These are phyloP conservation scores for Deilephila elpenor DNA, from an alignment of 2,888 invertebrate genomes.

Conservation along the genomic window DNA sequence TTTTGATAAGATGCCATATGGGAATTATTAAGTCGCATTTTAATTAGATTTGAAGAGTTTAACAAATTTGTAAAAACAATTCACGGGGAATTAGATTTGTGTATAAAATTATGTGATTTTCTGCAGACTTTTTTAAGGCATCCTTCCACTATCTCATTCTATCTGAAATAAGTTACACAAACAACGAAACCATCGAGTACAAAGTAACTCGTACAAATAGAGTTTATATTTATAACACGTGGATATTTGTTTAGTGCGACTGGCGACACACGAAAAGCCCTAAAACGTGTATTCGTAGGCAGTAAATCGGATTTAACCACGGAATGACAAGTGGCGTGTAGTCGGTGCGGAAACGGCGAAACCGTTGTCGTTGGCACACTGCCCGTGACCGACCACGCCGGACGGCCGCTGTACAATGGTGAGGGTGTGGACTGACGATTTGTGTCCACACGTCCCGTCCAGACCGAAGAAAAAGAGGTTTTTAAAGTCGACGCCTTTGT, in stretches of 20 bases:
- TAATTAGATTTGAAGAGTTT: neutral
- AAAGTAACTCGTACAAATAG: neutral
- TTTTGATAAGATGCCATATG: too few relatives aligned
- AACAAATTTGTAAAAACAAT: too few relatives aligned
- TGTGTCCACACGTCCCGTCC: slow-evolving; percentile 45
- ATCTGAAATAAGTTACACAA: too few relatives aligned
- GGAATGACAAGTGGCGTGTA: slow-evolving; percentile 41
- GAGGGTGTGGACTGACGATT: slow-evolving; percentile 46
- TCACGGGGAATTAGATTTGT: too few relatives aligned
- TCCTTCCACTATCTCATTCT: too few relatives aligned
- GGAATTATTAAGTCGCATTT: neutral
- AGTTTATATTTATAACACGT: neutral
- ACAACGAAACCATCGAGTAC: neutral
- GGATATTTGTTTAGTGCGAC: slow-evolving; percentile 5
- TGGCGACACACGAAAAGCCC: slow-evolving; percentile 8
- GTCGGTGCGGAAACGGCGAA: slow-evolving; percentile 60
- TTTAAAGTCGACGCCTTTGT: slow-evolving; percentile 1
- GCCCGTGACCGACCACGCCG: slow-evolving; percentile 64
- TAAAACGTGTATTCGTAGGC: slow-evolving; percentile 21
- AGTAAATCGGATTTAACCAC: slow-evolving; percentile 30
- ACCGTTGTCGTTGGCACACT: slow-evolving; percentile 71
- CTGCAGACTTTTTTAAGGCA: too few relatives aligned
- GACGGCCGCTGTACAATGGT: slow-evolving; percentile 42
- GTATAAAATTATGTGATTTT: too few relatives aligned
- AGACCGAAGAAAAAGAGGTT: slow-evolving; percentile 39